Evolutionary conservation across 2,113 vertebrate species (phyloP).

Genomic region (Gymnarchus niloticus): DNA sequence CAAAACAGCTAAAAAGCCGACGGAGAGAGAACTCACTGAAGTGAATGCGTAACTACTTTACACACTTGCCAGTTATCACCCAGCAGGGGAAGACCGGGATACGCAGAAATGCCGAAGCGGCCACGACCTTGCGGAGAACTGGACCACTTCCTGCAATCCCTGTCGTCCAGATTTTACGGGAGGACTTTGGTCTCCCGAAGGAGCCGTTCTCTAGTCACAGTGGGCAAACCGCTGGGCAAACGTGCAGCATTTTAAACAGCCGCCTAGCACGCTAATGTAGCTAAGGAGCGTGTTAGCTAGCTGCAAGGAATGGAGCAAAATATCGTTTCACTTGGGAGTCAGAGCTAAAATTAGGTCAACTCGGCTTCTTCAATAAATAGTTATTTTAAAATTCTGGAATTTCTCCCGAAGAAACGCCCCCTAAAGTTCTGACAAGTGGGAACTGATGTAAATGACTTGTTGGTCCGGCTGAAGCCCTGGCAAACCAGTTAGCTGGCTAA

Average conservation of each 20-base stretch:
- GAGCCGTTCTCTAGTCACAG: not conserved
- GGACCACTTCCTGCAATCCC: not conserved
- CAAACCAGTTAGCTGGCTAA: conserved; percentile 26
- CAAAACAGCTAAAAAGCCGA: not conserved
- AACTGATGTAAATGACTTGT: not conserved
- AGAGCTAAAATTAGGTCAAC: not conserved
- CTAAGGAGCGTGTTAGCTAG: conserved; percentile 7
- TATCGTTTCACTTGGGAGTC: not conserved
- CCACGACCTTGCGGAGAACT: not conserved
- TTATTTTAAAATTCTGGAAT: not conserved
- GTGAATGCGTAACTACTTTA: not conserved
- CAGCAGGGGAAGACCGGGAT: not conserved
- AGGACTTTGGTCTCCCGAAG: not conserved
- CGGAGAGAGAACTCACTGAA: no score
- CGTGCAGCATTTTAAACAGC: not conserved
- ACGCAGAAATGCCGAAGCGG: not conserved
- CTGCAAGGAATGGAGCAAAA: not conserved
- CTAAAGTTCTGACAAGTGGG: not conserved
- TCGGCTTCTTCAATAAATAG: not conserved
- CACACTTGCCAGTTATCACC: not conserved
- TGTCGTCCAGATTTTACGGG: not conserved
- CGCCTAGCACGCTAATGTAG: not conserved
- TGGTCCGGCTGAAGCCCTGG: conserved; percentile 12
- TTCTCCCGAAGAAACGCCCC: not conserved
- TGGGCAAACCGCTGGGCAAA: not conserved